Conservation (phyloP, 2,113 vertebrate species). For the Microtus pennsylvanicus region DNA sequence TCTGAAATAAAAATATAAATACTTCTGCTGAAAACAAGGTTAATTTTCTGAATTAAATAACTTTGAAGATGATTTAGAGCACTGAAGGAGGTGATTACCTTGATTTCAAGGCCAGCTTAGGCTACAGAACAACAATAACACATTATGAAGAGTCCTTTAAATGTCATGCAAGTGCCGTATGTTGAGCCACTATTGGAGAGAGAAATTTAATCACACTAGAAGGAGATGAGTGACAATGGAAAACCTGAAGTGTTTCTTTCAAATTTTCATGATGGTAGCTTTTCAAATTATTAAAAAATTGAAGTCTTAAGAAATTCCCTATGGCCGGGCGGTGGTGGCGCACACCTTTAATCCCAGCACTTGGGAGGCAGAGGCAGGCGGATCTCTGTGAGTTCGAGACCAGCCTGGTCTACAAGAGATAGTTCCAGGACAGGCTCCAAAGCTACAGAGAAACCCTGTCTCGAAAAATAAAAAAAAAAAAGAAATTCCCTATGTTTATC, state of each 20-base stretch:
- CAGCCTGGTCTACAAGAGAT: too few relatives aligned
- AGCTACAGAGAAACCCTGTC: too few relatives aligned
- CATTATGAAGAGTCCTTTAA: not conserved
- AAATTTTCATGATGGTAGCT: not conserved
- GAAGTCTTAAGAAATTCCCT: not conserved
- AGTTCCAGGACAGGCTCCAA: too few relatives aligned
- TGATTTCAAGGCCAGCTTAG: not conserved
- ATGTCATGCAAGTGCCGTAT: not conserved
- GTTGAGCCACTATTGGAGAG: not conserved
- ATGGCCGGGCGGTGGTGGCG: too few relatives aligned
- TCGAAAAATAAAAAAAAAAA: too few relatives aligned
- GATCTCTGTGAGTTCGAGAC: too few relatives aligned
- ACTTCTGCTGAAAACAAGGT: not conserved
- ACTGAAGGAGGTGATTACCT: not conserved
- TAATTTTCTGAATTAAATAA: not conserved
- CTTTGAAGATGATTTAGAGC: not conserved
- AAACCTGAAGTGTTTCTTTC: not conserved
- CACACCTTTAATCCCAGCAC: too few relatives aligned
- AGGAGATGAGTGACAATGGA: not conserved
- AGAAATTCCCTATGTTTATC: not conserved
- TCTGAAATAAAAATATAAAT: not conserved
- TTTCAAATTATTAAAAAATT: not conserved
- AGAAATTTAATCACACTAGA: not conserved
- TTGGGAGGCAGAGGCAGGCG: too few relatives aligned
- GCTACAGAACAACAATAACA: too few relatives aligned